phyloP scores from a whole-genome alignment of 2,888 invertebrate species.

The Apantesis nais region DNA sequence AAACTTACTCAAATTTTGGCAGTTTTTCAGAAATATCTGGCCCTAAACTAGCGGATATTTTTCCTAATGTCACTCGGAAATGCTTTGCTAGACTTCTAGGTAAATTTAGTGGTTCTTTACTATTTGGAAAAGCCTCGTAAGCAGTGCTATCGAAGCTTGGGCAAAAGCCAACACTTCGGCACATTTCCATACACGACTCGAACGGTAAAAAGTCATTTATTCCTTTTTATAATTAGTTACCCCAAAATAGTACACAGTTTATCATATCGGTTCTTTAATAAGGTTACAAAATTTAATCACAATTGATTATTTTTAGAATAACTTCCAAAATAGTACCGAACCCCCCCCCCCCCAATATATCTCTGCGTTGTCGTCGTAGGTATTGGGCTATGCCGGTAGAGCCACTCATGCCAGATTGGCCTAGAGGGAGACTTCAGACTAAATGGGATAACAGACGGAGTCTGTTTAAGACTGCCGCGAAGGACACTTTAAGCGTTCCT shows the following conservation, averaged over 20 bases:
- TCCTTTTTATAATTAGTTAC: background rate
- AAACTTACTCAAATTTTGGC: constrained; percentile 43
- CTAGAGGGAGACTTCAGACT: no score
- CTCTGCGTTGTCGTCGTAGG: no score
- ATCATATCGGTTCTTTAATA: background rate
- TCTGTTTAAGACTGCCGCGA: no score
- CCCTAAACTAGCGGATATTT: constrained; percentile 36
- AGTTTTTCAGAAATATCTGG: constrained; percentile 42
- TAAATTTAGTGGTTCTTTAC: constrained; percentile 29
- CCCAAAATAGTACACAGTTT: background rate
- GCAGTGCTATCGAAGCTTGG: constrained; percentile 45
- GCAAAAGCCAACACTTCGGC: constrained; percentile 40
- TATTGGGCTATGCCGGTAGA: no score
- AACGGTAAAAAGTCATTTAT: background rate
- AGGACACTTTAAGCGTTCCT: no score
- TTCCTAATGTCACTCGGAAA: constrained; percentile 35
- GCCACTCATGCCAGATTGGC: no score
- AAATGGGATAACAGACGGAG: no score
- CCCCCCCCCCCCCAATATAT: no score
- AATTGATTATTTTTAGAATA: no score
- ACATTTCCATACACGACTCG: constrained; percentile 39
- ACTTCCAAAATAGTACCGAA: no score
- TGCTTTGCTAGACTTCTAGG: constrained; percentile 29
- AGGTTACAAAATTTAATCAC: no score
- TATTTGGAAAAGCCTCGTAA: constrained; percentile 37